Conservation (phyloP, 2,797 vertebrate species). For the Enteromius argenteus region DNA sequence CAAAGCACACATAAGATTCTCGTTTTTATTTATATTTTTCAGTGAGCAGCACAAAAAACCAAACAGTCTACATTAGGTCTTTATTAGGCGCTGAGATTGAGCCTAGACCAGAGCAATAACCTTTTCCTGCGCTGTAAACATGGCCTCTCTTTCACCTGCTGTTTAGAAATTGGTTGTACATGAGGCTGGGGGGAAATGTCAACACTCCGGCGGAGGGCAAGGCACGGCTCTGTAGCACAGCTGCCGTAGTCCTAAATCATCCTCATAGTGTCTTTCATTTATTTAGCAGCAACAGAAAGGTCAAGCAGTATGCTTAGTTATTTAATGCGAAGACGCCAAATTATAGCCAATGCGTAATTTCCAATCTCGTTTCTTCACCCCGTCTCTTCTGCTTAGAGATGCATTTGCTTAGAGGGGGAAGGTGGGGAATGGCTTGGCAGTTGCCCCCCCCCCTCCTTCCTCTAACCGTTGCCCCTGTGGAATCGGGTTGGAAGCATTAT, state of each 20-base stretch:
- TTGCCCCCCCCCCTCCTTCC: constrained; percentile 5
- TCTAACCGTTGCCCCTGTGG: constrained; percentile 38
- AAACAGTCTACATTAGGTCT: constrained; percentile 61
- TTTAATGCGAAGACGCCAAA: constrained; percentile 71
- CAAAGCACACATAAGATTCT: constrained; percentile 33
- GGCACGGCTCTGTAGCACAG: constrained; percentile 50
- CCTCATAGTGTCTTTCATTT: constrained; percentile 69
- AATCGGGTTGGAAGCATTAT: constrained; percentile 69
- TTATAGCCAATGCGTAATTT: constrained; percentile 66
- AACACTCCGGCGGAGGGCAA: constrained; percentile 62
- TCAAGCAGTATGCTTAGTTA: constrained; percentile 70
- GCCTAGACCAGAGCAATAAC: constrained; percentile 67
- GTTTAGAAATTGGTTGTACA: constrained; percentile 73
- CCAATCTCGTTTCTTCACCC: constrained; percentile 42
- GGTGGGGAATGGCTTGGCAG: constrained; percentile 10
- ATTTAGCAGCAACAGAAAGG: constrained; percentile 74
- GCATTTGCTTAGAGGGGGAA: constrained; percentile 9
- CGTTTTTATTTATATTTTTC: constrained; percentile 7
- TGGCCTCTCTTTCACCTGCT: constrained; percentile 68
- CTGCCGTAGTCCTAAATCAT: constrained; percentile 69
- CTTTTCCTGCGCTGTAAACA: constrained; percentile 74
- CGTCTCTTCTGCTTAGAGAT: constrained; percentile 33
- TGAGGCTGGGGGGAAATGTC: constrained; percentile 68
- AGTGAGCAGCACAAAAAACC: constrained; percentile 24
- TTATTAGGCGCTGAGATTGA: constrained; percentile 60